phyloP scores from a whole-genome alignment of 2,888 invertebrate genomes.

The Apodemia mormo region DNA sequence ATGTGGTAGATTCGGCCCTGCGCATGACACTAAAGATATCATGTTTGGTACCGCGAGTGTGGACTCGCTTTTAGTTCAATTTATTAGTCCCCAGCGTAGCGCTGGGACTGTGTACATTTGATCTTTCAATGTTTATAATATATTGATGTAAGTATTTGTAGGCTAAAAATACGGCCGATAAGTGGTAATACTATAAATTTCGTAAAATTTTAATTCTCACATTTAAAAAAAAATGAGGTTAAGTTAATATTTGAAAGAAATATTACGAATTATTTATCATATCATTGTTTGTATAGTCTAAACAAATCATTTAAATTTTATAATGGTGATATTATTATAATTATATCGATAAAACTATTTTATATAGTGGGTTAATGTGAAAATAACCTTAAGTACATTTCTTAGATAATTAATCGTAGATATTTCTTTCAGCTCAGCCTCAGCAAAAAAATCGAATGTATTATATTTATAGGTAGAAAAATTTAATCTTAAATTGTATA shows the following conservation, averaged over 20 bases:
- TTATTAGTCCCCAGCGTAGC: neutral
- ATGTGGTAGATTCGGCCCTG: neutral
- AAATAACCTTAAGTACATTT: neutral
- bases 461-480: slow-evolving; percentile 5
- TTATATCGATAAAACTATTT: too few species aligned
- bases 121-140: neutral
- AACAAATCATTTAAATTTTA: too few species aligned
- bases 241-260: too few species aligned
- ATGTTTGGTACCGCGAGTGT: neutral
- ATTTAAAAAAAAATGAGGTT: too few species aligned
- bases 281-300: too few species aligned
- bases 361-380: too few species aligned
- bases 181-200: too few species aligned
- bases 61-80: neutral
- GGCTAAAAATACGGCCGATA: neutral
- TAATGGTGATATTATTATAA: too few species aligned
- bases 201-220: too few species aligned
- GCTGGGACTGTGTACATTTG: neutral
- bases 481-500: neutral
- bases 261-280: too few species aligned
- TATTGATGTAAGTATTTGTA: slow-evolving; percentile 2
- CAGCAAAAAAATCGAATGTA: neutral
- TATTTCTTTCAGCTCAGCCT: neutral
- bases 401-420: neutral
- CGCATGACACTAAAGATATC: neutral